Evolutionary conservation across 2,113 vertebrate species (phyloP).

Genomic region (Pao palembangensis): DNA sequence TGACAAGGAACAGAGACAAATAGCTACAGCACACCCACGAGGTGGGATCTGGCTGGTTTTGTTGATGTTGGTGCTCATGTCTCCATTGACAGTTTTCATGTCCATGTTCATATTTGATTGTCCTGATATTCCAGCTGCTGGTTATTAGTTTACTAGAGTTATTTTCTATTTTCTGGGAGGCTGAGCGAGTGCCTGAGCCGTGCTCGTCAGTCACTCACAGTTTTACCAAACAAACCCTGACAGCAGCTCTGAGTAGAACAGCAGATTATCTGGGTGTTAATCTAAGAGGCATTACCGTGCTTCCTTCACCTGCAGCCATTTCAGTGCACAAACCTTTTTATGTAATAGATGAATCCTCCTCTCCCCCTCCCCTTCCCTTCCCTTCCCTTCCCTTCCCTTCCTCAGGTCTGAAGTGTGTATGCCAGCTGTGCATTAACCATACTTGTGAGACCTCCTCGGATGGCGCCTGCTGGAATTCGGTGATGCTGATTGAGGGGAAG

Average conservation of each 20-base stretch:
- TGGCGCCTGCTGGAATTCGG: constrained; percentile 93
- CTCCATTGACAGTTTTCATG: no score
- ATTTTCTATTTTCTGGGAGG: no score
- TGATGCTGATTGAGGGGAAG: constrained; percentile 87
- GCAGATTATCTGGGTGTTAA: constrained; percentile 75
- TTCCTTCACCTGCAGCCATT: constrained; percentile 51
- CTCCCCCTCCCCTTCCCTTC: neutral
- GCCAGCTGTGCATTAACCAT: constrained; percentile 88
- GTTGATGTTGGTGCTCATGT: no score
- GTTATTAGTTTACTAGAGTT: neutral
- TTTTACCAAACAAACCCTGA: constrained; percentile 62
- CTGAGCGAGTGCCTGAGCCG: neutral
- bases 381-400: no score
- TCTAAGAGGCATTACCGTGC: constrained; percentile 69
- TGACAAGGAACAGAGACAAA: no score
- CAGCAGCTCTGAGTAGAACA: constrained; percentile 57
- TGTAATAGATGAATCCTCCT: constrained; percentile 50
- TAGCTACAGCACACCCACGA: no score
- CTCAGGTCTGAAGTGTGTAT: constrained; percentile 88
- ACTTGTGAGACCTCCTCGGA: constrained; percentile 90
- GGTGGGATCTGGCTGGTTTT: no score
- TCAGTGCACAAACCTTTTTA: constrained; percentile 54
- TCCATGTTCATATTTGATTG: no score
- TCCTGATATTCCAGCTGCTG: constrained; percentile 4
- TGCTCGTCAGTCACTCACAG: constrained; percentile 33